Percentiles rank a stretch among this genome's conserved stretches.
phyloP scores from a whole-genome alignment of 2,888 invertebrate species.

The Syrphus vitripennis region DNA sequence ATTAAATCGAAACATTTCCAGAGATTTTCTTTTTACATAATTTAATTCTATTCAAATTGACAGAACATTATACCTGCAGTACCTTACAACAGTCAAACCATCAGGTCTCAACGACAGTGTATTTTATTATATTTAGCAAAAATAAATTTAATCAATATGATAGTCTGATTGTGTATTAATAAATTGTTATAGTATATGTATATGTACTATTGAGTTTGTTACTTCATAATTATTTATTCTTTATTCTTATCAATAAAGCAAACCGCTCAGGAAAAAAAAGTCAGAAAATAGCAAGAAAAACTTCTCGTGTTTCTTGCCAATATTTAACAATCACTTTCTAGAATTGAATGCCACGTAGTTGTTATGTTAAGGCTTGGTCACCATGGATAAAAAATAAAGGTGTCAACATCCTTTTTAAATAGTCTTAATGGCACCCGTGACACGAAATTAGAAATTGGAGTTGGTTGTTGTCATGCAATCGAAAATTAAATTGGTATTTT shows the following conservation, averaged over 20 bases:
- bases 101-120: too few relatives aligned
- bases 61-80: too few relatives aligned
- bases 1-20: too few relatives aligned
- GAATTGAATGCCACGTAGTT: constrained; percentile 59
- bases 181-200: too few relatives aligned
- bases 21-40: too few relatives aligned
- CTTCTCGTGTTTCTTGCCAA: constrained; percentile 54
- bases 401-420: constrained; percentile 53
- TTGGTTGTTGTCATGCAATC: constrained; percentile 33
- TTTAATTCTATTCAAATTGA: too few relatives aligned
- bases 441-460: constrained; percentile 40
- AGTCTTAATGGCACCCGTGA: constrained; percentile 17
- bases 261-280: neutral
- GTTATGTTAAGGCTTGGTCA: constrained; percentile 56
- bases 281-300: neutral
- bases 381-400: constrained; percentile 40
- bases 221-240: too few relatives aligned
- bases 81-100: too few relatives aligned
- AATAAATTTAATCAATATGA: too few relatives aligned
- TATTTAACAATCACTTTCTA: constrained; percentile 53
- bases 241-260: constrained; percentile 32
- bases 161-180: too few relatives aligned
- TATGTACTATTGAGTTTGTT: too few relatives aligned
- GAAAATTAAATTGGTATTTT: constrained; percentile 24
- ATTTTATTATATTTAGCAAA: too few relatives aligned